A percentile compares a stretch with the other conserved stretches of the same genome.
Evolutionary conservation across 1,140 invertebrate species (phyloP).

Genomic region (Drosophila bipectinata): DNA sequence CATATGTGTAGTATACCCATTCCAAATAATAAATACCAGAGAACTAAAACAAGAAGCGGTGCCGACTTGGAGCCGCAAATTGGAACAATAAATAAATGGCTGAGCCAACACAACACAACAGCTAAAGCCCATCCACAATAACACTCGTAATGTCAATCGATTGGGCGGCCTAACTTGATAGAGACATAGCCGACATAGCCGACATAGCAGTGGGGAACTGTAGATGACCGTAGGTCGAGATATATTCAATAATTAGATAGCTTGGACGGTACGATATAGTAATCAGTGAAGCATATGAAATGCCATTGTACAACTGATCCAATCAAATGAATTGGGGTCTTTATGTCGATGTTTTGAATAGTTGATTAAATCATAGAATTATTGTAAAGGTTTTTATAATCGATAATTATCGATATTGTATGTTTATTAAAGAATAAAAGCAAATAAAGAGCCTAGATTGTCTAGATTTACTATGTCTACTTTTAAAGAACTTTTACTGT

Average conservation of each 20-base stretch:
- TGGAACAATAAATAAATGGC: constrained; percentile 40
- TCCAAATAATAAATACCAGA: background rate
- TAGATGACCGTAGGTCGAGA: constrained; percentile 14
- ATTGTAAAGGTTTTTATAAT: background rate
- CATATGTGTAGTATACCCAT: background rate
- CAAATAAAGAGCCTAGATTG: background rate
- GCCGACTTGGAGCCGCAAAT: constrained; percentile 47
- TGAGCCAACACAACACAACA: constrained; percentile 28
- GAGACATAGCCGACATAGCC: constrained; percentile 37
- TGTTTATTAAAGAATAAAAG: background rate
- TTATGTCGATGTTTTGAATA: constrained; percentile 2
- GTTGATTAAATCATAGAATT: constrained; percentile 19
- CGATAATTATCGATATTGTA: background rate
- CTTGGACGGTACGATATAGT: constrained; percentile 2
- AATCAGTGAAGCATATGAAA: constrained; percentile 37
- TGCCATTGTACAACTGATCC: constrained; percentile 22
- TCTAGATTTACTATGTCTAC: too few relatives aligned
- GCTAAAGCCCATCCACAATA: constrained; percentile 17
- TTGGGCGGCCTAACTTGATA: constrained; percentile 46
- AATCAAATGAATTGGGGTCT: constrained; percentile 31
- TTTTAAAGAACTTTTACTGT: too few relatives aligned
- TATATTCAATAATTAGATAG: constrained; percentile 28
- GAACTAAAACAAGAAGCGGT: constrained; percentile 23
- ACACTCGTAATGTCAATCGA: constrained; percentile 46
- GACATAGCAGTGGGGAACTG: constrained; percentile 5